These are phyloP conservation scores for Meandrina meandrites DNA, from an alignment of 92 coral and sea anemone species.

Conservation along the genomic window DNA sequence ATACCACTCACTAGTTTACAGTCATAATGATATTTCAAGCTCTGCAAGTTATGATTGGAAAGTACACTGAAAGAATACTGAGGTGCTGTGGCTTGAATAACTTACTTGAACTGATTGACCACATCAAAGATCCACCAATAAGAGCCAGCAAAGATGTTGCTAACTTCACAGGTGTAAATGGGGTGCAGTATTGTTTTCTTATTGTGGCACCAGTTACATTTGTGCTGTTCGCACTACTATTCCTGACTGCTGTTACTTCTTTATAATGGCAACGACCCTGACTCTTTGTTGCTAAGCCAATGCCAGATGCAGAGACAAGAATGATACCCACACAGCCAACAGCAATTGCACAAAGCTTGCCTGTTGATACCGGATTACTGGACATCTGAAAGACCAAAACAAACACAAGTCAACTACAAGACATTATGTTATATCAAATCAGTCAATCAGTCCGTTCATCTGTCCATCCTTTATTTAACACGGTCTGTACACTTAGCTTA, in stretches of 20 bases:
- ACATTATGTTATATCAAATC: not conserved
- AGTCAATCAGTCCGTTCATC: too few species aligned
- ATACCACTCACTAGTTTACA: too few species aligned
- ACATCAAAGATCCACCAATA: conserved; percentile 81
- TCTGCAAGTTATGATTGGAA: too few species aligned
- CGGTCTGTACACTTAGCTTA: too few species aligned
- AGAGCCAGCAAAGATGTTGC: conserved; percentile 69
- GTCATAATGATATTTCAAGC: too few species aligned
- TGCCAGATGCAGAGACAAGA: conserved; percentile 64
- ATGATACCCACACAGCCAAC: conserved; percentile 71
- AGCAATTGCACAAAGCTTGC: conserved; percentile 62
- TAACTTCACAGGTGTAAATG: conserved; percentile 50
- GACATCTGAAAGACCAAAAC: conserved; percentile 32
- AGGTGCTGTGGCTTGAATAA: not conserved
- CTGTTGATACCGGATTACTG: conserved; percentile 36
- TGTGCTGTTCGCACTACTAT: not conserved
- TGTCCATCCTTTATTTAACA: too few species aligned
- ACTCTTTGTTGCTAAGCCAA: conserved; percentile 47
- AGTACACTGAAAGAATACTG: too few species aligned
- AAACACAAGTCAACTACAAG: not conserved
- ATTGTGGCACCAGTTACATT: not conserved
- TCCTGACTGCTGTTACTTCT: not conserved
- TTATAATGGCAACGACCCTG: conserved; percentile 12
- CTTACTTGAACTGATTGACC: conserved; percentile 97
- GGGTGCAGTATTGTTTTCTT: conserved; percentile 22